phyloP scores from a whole-genome alignment of 2,797 vertebrate genomes.

The Acridotheres tristis region DNA sequence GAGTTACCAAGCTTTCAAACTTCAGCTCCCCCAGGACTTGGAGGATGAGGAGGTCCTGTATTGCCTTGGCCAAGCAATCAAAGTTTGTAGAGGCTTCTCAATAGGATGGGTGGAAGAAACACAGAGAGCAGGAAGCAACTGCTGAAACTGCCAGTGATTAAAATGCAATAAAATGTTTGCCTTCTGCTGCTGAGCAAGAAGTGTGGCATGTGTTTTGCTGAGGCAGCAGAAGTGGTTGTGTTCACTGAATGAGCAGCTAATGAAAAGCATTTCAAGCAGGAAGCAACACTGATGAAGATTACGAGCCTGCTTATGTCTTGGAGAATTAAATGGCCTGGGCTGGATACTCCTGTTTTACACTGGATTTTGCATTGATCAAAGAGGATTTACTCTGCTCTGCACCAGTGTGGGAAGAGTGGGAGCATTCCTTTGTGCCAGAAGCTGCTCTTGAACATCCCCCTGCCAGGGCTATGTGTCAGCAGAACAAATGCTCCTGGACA shows the following conservation, averaged over 20 bases:
- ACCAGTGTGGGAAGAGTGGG: neutral
- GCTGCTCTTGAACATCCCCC: neutral
- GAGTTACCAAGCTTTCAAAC: neutral
- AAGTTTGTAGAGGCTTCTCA: neutral
- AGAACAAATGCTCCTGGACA: neutral
- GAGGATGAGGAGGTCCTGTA: neutral
- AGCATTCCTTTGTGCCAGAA: neutral
- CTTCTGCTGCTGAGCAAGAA: constrained; percentile 49
- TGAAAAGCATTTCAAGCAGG: constrained; percentile 61
- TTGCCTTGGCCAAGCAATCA: neutral
- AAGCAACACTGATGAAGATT: constrained; percentile 64
- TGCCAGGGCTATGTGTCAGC: neutral
- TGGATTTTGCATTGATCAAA: constrained; percentile 42
- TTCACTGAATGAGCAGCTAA: constrained; percentile 62
- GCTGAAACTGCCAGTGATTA: constrained; percentile 23
- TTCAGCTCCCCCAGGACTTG: neutral
- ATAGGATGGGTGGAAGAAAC: neutral
- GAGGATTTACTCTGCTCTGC: neutral
- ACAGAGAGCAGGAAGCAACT: constrained; percentile 28
- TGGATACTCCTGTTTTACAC: constrained; percentile 54
- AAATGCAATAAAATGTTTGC: constrained; percentile 46
- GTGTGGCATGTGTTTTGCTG: constrained; percentile 53
- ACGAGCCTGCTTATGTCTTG: neutral
- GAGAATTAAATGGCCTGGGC: constrained; percentile 24
- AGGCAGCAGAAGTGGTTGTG: constrained; percentile 59